Conservation (phyloP, 2,113 vertebrate species). For the Festucalex cinctus region DNA sequence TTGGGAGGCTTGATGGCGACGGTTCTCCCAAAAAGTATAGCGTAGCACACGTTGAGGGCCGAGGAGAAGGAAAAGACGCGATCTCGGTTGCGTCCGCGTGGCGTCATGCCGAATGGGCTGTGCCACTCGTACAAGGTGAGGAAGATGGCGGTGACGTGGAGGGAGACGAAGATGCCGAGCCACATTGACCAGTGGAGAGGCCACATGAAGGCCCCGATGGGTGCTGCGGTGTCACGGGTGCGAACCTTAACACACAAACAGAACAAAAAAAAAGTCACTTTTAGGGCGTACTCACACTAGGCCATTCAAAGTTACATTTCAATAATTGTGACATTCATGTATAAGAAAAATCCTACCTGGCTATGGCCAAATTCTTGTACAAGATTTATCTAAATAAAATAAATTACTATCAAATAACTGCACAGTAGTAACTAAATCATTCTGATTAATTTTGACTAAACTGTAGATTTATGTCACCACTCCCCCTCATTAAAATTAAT, state of each 20-base stretch:
- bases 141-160: slow-evolving; percentile 88
- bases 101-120: slow-evolving; percentile 93
- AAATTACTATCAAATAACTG: too few species aligned
- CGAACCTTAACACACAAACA: slow-evolving; percentile 69
- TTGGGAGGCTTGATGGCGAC: slow-evolving; percentile 95
- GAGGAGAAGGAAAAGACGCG: slow-evolving; percentile 95
- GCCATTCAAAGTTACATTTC: background rate
- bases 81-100: slow-evolving; percentile 84
- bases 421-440: too few species aligned
- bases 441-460: too few species aligned
- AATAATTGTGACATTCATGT: too few species aligned
- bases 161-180: slow-evolving; percentile 90
- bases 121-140: slow-evolving; percentile 96
- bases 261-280: background rate
- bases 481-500: too few species aligned
- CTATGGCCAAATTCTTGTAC: too few species aligned
- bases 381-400: too few species aligned
- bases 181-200: slow-evolving; percentile 98
- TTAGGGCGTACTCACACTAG: background rate
- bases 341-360: too few species aligned
- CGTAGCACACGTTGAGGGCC: slow-evolving; percentile 93
- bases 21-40: slow-evolving; percentile 90
- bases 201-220: slow-evolving; percentile 95
- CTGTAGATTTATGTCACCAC: too few species aligned
- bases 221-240: slow-evolving; percentile 85